phyloP scores from a whole-genome alignment of 2,113 vertebrate species.

The Scolopax mira region DNA sequence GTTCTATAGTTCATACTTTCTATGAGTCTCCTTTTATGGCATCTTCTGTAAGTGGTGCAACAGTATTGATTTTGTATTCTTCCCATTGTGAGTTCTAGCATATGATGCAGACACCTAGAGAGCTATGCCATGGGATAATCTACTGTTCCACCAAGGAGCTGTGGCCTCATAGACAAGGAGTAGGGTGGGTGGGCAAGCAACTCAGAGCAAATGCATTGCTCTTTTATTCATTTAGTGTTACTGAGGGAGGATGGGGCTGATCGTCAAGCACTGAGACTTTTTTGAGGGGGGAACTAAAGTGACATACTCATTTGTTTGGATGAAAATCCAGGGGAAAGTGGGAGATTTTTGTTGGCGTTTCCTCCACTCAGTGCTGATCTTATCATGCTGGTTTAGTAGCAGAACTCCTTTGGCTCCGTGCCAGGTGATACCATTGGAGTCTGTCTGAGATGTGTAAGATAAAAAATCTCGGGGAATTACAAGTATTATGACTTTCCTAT shows the following conservation, averaged over 20 bases:
- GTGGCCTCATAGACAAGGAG: background rate
- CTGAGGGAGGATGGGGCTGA: background rate
- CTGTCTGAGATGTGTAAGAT: background rate
- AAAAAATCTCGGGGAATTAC: slow-evolving; percentile 10
- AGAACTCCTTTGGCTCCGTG: slow-evolving; percentile 16
- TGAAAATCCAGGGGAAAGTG: slow-evolving; percentile 1
- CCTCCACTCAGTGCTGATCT: slow-evolving; percentile 23
- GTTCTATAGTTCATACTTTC: background rate
- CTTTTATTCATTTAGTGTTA: background rate
- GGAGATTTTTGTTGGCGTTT: slow-evolving; percentile 30
- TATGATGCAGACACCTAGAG: background rate
- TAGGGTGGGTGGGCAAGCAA: background rate
- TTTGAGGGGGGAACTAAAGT: background rate
- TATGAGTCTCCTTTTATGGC: slow-evolving; percentile 39
- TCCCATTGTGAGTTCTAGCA: background rate
- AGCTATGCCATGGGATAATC: background rate
- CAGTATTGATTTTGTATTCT: slow-evolving; percentile 13
- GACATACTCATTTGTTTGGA: background rate
- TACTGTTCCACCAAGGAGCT: background rate
- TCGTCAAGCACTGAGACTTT: background rate
- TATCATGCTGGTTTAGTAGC: slow-evolving; percentile 41
- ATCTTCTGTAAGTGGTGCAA: background rate
- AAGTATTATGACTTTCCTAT: slow-evolving; percentile 33
- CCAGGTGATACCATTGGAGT: slow-evolving; percentile 5
- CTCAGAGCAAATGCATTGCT: background rate